Conservation (phyloP, 2,797 vertebrate species). For the Ctenochaetus hawaiiensis region DNA sequence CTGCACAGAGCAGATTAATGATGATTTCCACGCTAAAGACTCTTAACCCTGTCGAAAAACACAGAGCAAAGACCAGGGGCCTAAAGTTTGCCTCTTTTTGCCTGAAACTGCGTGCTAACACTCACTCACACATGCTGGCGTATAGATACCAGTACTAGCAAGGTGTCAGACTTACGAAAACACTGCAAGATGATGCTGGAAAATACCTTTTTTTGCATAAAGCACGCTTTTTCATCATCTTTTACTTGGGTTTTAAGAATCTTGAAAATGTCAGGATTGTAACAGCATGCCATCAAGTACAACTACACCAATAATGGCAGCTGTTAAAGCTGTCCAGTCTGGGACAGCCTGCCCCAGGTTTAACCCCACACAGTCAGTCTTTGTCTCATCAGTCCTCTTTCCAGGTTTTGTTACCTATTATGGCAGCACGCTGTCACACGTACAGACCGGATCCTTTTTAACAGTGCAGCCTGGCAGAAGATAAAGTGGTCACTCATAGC, state of each 20-base stretch:
- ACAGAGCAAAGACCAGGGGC: constrained; percentile 43
- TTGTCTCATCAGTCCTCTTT: constrained; percentile 13
- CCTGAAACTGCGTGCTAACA: constrained; percentile 33
- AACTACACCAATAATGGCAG: constrained; percentile 25
- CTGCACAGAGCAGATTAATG: constrained; percentile 76
- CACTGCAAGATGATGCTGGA: neutral
- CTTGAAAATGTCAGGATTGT: constrained; percentile 43
- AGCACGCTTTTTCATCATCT: constrained; percentile 19
- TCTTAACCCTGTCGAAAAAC: constrained; percentile 67
- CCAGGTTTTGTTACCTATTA: constrained; percentile 55
- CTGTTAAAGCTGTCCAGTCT: constrained; percentile 42
- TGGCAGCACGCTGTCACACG: constrained; percentile 52
- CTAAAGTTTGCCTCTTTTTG: constrained; percentile 29
- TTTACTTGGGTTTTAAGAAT: constrained; percentile 4
- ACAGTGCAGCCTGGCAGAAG: constrained; percentile 44
- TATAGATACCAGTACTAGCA: constrained; percentile 43
- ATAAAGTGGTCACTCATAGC: constrained; percentile 56
- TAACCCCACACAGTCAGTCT: constrained; percentile 49
- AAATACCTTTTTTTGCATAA: constrained; percentile 28
- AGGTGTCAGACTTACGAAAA: constrained; percentile 37
- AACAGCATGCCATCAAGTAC: constrained; percentile 16
- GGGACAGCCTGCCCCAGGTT: constrained; percentile 63
- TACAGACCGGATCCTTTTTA: constrained; percentile 40
- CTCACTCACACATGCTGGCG: constrained; percentile 18
- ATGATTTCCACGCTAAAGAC: constrained; percentile 75